phyloP scores from a whole-genome alignment of 1,140 invertebrate genomes.

The Eupristina koningsbergeri region DNA sequence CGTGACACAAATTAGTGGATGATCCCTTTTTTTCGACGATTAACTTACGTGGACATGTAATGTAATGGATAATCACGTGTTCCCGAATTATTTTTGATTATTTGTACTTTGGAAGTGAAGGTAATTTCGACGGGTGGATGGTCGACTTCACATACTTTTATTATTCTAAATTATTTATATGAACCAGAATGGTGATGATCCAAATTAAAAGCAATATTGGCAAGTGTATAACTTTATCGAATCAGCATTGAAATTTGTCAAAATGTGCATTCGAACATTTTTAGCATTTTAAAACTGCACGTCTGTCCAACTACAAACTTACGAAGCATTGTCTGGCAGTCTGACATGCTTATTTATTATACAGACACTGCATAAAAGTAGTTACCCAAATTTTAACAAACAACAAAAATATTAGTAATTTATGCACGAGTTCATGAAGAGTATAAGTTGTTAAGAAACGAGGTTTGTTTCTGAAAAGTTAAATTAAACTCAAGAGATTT shows the following conservation, averaged over 20 bases:
- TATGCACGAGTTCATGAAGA: not conserved
- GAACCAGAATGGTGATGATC: not conserved
- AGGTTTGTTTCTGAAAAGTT: not conserved
- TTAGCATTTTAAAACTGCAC: not conserved
- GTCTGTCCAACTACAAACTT: not conserved
- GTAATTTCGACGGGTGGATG: not conserved
- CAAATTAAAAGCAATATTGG: not conserved
- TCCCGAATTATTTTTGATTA: not conserved
- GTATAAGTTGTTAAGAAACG: not conserved
- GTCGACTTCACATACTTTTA: not conserved
- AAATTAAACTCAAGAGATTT: not conserved
- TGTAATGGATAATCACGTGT: not conserved
- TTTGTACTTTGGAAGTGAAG: not conserved
- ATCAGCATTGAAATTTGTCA: not conserved
- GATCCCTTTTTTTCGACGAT: not conserved
- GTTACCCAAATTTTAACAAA: not conserved
- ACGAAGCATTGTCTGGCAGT: not conserved
- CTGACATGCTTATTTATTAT: conserved; percentile 18
- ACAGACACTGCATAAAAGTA: not conserved
- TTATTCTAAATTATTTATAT: not conserved
- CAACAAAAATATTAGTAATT: not conserved
- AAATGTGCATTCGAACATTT: not conserved
- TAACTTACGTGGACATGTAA: not conserved
- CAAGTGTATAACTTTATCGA: not conserved
- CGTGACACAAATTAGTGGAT: not conserved